These are phyloP conservation scores for Pseudomugil gertrudae DNA, from an alignment of 2,797 vertebrate genomes.

Conservation along the genomic window DNA sequence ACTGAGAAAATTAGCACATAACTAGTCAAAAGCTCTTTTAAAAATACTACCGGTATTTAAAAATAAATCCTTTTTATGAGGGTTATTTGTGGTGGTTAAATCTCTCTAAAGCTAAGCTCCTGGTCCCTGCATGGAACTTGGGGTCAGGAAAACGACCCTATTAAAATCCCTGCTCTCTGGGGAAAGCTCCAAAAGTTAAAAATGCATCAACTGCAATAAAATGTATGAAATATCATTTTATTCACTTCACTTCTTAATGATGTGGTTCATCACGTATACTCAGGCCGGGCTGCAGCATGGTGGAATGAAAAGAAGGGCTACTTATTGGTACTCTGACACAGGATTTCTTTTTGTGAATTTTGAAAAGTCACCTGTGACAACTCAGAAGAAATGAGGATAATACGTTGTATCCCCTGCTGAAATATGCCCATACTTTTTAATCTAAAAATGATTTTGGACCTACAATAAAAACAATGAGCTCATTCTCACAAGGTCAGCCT, in stretches of 20 bases:
- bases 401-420: conserved; percentile 1
- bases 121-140: neutral
- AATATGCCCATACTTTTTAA: conserved; percentile 1
- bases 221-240: neutral
- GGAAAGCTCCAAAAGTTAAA: neutral
- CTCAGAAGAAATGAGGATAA: conserved; percentile 1
- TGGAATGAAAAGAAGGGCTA: neutral
- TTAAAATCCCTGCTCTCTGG: neutral
- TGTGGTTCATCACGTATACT: neutral
- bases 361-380: neutral
- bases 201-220: neutral
- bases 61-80: neutral
- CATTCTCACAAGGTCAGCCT: conserved; percentile 12
- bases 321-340: neutral
- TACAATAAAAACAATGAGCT: conserved; percentile 8
- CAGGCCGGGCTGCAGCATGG: neutral
- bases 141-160: neutral
- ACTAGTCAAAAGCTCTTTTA: neutral
- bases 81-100: neutral
- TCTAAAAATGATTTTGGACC: conserved; percentile 8
- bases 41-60: neutral
- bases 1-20: neutral
- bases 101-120: neutral
- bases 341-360: neutral
- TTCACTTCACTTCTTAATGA: conserved; percentile 10